Percentiles rank a stretch among this genome's conserved stretches.
These are phyloP conservation scores for Acrocephalus kingi DNA, from an alignment of 2,113 vertebrate species.

Conservation along the genomic window DNA sequence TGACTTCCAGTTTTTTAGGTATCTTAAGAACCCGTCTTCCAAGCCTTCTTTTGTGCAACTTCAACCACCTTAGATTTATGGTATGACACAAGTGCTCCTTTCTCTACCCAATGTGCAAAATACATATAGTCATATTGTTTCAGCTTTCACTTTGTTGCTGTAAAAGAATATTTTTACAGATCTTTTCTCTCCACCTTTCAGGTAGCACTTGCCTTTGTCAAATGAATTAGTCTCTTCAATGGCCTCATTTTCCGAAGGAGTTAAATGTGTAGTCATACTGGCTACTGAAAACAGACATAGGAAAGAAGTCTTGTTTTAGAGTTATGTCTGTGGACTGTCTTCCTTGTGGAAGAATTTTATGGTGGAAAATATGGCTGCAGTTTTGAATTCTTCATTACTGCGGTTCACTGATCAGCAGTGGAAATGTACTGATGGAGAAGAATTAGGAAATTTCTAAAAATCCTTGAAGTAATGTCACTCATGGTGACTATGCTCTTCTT, in stretches of 20 bases:
- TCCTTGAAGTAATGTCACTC: neutral
- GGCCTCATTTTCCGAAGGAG: neutral
- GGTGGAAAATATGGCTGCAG: neutral
- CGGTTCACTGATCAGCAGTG: neutral
- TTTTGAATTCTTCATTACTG: neutral
- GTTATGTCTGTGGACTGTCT: neutral
- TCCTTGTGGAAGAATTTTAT: neutral
- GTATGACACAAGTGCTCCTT: neutral
- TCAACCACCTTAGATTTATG: neutral
- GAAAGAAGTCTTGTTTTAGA: neutral
- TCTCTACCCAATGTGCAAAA: neutral
- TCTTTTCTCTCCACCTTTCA: neutral
- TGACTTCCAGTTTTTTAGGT: neutral
- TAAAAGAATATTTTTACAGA: neutral
- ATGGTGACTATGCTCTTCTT: neutral
- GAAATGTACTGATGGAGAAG: neutral
- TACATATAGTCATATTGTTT: accelerated
- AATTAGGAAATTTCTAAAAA: neutral
- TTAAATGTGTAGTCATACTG: neutral
- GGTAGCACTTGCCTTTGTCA: neutral
- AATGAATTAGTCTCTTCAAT: neutral
- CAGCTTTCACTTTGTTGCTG: neutral
- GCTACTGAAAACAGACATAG: neutral
- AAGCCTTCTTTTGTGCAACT: neutral
- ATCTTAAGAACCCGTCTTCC: neutral